Evolutionary conservation across 2,113 vertebrate genomes (phyloP).

Genomic region (Barbus barbus): DNA sequence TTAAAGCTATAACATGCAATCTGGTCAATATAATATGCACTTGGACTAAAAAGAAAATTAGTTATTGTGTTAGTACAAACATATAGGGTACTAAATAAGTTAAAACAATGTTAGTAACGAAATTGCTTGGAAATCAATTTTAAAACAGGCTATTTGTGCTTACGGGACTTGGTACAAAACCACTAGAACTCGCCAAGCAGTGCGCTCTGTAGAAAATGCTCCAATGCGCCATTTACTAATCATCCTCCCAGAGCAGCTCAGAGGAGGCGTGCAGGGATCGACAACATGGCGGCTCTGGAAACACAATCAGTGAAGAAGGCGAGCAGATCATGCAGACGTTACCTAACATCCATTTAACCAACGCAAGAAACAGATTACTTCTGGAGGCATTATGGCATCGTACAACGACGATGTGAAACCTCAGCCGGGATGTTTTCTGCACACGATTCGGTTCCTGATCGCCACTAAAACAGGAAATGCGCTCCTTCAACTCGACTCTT

Average conservation of each 20-base stretch:
- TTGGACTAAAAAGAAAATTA: background rate
- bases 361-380: background rate
- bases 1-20: background rate
- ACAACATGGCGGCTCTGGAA: conserved; percentile 48
- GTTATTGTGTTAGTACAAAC: too few relatives aligned
- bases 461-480: conserved; percentile 63
- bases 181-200: too few relatives aligned
- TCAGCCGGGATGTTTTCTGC: background rate
- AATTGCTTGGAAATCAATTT: background rate
- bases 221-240: conserved; percentile 46
- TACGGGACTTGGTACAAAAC: too few relatives aligned
- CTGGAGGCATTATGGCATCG: background rate
- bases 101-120: background rate
- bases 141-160: too few relatives aligned
- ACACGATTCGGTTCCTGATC: background rate
- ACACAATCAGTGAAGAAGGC: background rate
- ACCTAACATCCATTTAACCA: background rate
- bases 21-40: background rate
- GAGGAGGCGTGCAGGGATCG: conserved; percentile 1
- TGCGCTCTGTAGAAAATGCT: background rate
- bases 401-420: background rate
- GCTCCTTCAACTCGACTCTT: background rate
- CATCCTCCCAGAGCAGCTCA: background rate
- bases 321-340: background rate
- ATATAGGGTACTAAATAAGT: background rate